Evolutionary conservation across 2,113 vertebrate species (phyloP).

Genomic region (Gnathonemus echidnorhynchus): DNA sequence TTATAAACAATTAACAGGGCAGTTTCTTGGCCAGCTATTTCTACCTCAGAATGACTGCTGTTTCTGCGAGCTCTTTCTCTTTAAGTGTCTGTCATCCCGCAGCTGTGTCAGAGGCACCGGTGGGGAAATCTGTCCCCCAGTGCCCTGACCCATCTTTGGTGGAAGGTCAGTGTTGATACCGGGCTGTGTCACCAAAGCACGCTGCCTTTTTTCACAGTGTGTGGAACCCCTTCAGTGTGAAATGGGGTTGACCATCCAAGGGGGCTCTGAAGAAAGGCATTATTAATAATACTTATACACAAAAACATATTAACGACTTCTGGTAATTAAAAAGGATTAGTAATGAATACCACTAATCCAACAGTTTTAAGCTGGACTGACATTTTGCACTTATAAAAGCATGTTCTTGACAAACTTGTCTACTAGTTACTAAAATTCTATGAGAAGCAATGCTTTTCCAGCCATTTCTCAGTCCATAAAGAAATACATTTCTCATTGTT

Average conservation of each 20-base stretch:
- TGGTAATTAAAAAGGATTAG: conserved; percentile 48
- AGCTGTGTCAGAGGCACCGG: background rate
- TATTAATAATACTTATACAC: conserved; percentile 48
- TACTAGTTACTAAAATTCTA: background rate
- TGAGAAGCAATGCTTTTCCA: background rate
- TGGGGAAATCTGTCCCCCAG: background rate
- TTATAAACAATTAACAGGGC: background rate
- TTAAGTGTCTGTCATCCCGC: background rate
- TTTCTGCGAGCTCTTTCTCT: background rate
- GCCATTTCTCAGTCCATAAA: background rate
- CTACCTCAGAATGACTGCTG: background rate
- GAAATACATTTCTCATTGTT: background rate
- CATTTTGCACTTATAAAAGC: conserved; percentile 37
- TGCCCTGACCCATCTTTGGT: background rate
- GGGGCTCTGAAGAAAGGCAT: conserved; percentile 25
- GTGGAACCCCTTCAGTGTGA: background rate
- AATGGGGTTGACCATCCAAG: background rate
- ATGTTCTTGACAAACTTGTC: conserved; percentile 20
- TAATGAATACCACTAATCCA: conserved; percentile 37
- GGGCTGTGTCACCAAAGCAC: conserved; percentile 7
- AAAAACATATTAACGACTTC: conserved; percentile 40
- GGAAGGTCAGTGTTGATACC: conserved; percentile 26
- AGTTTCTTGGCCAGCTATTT: background rate
- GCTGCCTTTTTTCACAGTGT: background rate
- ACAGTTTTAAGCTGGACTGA: conserved; percentile 19